Conservation (phyloP, 2,797 vertebrate genomes). For the Parambassis ranga region DNA sequence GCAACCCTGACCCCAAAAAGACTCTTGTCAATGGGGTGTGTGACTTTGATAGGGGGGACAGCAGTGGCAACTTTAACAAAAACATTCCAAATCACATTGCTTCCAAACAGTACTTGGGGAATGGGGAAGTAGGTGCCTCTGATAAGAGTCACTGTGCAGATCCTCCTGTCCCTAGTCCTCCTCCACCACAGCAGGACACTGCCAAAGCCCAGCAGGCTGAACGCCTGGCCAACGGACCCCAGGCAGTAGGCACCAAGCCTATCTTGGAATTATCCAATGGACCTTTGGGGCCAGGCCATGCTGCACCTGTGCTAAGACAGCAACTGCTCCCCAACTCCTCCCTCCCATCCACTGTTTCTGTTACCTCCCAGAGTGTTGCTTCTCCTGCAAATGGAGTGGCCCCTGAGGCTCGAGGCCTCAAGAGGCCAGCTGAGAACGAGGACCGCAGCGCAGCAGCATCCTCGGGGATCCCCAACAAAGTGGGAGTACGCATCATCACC, state of each 20-base stretch:
- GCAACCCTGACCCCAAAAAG: slow-evolving; percentile 89
- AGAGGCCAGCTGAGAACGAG: slow-evolving; percentile 91
- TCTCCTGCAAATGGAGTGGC: slow-evolving; percentile 89
- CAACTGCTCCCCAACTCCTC: slow-evolving; percentile 88
- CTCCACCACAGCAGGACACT: slow-evolving; percentile 91
- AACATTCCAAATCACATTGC: slow-evolving; percentile 99
- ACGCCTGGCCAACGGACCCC: slow-evolving; percentile 95
- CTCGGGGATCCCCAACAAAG: slow-evolving; percentile 96
- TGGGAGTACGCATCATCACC: slow-evolving; percentile 98
- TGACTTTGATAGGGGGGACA: slow-evolving; percentile 93
- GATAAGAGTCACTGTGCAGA: slow-evolving; percentile 83
- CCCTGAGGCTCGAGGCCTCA: slow-evolving; percentile 88
- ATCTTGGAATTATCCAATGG: slow-evolving; percentile 91
- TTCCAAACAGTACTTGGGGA: slow-evolving; percentile 98
- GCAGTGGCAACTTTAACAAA: slow-evolving; percentile 91
- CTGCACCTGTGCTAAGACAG: slow-evolving; percentile 83
- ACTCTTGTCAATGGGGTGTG: slow-evolving; percentile 96
- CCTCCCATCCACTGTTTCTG: slow-evolving; percentile 80
- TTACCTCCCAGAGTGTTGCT: slow-evolving; percentile 83
- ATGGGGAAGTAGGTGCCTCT: slow-evolving; percentile 92
- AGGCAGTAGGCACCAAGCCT: slow-evolving; percentile 81
- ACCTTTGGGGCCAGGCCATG: slow-evolving; percentile 88
- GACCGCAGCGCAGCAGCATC: slow-evolving; percentile 80
- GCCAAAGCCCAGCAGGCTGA: slow-evolving; percentile 97
- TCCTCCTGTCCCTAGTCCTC: slow-evolving; percentile 53